phyloP scores from a whole-genome alignment of 2,888 invertebrate species.

The Pyrocoelia pectoralis region DNA sequence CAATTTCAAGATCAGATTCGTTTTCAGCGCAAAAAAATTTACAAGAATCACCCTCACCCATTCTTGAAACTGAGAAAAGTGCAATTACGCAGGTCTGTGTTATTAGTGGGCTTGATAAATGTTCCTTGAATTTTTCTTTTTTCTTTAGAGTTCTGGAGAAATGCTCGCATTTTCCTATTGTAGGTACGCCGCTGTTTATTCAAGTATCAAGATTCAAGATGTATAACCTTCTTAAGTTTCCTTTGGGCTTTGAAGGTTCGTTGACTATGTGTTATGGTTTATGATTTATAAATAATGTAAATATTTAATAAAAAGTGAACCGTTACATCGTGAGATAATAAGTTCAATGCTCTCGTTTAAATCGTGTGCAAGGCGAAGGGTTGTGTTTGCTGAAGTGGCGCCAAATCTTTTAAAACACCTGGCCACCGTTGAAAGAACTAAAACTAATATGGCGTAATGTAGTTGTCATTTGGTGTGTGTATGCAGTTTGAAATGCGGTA shows the following conservation, averaged over 20 bases:
- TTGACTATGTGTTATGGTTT: neutral
- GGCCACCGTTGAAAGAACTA: constrained; percentile 19
- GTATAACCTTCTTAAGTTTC: too few species aligned
- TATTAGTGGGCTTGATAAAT: too few species aligned
- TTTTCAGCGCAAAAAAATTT: too few species aligned
- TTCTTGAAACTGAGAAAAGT: too few species aligned
- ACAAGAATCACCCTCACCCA: too few species aligned
- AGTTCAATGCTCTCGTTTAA: constrained; percentile 27
- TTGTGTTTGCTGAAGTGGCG: constrained; percentile 25
- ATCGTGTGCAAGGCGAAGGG: constrained; percentile 6
- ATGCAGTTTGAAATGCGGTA: constrained; percentile 41
- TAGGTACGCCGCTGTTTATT: too few species aligned
- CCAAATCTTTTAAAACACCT: constrained; percentile 30
- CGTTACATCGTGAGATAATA: neutral
- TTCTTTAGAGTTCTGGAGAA: too few species aligned
- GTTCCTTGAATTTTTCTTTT: too few species aligned
- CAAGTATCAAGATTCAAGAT: too few species aligned
- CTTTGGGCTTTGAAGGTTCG: neutral
- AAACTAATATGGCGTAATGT: constrained; percentile 39
- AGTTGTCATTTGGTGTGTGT: constrained; percentile 38
- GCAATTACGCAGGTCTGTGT: too few species aligned
- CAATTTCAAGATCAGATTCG: too few species aligned
- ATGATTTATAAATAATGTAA: constrained; percentile 1
- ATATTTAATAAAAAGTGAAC: neutral
- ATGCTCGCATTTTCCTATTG: too few species aligned